Evolutionary conservation across 2,797 vertebrate genomes (phyloP), one percentile per base, ranked within the genome.

Genomic region (Xenops minutus): DNA sequence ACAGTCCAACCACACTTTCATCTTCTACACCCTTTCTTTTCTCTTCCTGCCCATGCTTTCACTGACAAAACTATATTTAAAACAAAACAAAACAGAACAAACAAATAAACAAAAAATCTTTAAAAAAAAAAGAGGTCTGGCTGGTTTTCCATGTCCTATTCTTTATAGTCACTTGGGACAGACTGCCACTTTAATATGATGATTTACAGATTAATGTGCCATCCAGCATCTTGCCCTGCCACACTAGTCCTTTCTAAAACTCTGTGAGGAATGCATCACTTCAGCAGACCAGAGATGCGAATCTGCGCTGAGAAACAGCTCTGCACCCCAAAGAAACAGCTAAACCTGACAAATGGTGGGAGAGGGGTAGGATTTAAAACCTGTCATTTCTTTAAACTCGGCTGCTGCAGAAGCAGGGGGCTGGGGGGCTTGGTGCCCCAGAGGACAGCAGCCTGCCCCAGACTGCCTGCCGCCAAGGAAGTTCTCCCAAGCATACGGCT

Each of bases 1-100:
- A 67, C 49, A 90, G 56, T 58, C 37, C 74, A 71, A 80, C 36
- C 41, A 83, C 0, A 0, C 71, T 94, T 95, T 90, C 61, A 48
- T 90, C 92, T 95, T 93, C 85, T 80, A 79, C 76, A 71, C 69
- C 89, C 62, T 46, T 67, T 92, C 56, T 39, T 95, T 97, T 88
- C 77, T 84, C 49, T 76, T 62, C 32, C 71, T 92, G 59, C 17
- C 71, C 63, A 88, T 82, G 36, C 76, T 86, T 93, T 63, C 79
- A 82, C 44, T 56, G 49, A 73, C 58, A 84, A 88, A 86, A 43
- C 46, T 92, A 10, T 72, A 68, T 48, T 85, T 63, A 44, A 74
- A 76, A 58, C 14, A 44, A 74, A 76, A 58, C 14, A 66, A 52
- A 32, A 32, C 15, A 74, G 48, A 43, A 43, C 8, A 67, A 79